phyloP scores from a whole-genome alignment of 2,888 invertebrate genomes.

The Periphyllus acericola region DNA sequence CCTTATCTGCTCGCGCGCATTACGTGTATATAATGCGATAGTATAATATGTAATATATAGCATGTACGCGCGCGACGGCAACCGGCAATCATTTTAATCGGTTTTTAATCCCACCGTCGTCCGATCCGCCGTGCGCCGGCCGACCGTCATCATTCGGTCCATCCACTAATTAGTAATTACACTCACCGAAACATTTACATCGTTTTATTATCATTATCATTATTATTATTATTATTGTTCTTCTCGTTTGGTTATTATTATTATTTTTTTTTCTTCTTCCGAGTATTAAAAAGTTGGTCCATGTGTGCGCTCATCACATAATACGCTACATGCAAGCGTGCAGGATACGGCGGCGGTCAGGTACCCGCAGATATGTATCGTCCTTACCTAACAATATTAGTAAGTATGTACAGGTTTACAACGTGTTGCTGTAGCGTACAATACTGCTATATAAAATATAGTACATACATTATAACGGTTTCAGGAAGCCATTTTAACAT shows the following conservation, averaged over 20 bases:
- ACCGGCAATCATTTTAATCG: conserved; percentile 60
- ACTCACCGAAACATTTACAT: neutral
- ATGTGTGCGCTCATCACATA: neutral
- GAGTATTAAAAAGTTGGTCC: no score
- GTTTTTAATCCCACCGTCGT: conserved; percentile 49
- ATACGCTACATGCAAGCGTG: neutral
- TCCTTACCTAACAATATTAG: neutral
- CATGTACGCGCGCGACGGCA: neutral
- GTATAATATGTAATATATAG: no score
- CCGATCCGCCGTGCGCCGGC: neutral
- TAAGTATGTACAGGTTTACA: neutral
- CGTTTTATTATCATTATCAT: neutral
- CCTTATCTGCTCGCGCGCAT: neutral
- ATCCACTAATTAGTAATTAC: conserved; percentile 52
- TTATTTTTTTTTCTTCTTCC: no score
- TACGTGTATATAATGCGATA: neutral
- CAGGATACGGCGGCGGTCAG: neutral
- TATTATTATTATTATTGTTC: neutral
- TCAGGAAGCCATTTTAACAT: neutral
- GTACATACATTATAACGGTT: neutral
- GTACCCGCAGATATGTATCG: neutral
- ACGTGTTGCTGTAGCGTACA: neutral
- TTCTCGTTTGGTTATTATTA: no score
- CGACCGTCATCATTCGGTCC: neutral
- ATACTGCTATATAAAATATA: neutral